Conservation (phyloP, 2,888 invertebrate species). For the Rhaphigaster nebulosa region DNA sequence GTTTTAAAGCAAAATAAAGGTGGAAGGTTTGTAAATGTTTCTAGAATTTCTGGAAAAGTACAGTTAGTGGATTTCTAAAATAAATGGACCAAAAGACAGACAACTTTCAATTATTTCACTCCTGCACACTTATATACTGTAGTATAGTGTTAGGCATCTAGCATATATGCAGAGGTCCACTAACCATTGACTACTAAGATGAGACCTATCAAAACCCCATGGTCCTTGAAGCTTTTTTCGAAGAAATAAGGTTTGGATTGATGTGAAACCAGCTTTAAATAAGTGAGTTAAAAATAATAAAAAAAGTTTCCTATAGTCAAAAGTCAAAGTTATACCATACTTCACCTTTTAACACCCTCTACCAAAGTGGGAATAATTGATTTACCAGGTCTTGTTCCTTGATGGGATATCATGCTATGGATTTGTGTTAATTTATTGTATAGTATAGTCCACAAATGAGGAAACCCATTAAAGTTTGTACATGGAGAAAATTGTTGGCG, state of each 20-base stretch:
- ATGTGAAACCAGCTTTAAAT: background rate
- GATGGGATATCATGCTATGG: background rate
- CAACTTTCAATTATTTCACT: background rate
- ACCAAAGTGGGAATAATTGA: background rate
- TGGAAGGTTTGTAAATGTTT: no score
- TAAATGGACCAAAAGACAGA: no score
- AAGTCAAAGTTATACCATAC: background rate
- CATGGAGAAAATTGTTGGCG: no score
- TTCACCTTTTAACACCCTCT: no score
- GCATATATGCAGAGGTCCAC: background rate
- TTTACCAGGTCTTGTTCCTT: background rate
- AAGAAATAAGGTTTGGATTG: background rate
- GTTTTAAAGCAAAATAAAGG: no score
- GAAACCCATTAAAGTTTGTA: no score
- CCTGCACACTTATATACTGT: background rate
- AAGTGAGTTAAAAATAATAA: background rate
- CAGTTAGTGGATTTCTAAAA: no score
- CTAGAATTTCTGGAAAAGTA: no score
- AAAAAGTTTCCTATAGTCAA: background rate
- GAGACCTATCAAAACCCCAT: background rate
- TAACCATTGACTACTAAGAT: background rate
- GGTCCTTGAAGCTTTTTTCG: background rate
- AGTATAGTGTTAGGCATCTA: background rate
- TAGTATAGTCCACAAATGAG: background rate
- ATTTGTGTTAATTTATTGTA: background rate